A percentile compares a stretch with the other conserved stretches of the same genome.
phyloP scores from a whole-genome alignment of 2,888 invertebrate genomes.

The Tenthredo amoena region DNA sequence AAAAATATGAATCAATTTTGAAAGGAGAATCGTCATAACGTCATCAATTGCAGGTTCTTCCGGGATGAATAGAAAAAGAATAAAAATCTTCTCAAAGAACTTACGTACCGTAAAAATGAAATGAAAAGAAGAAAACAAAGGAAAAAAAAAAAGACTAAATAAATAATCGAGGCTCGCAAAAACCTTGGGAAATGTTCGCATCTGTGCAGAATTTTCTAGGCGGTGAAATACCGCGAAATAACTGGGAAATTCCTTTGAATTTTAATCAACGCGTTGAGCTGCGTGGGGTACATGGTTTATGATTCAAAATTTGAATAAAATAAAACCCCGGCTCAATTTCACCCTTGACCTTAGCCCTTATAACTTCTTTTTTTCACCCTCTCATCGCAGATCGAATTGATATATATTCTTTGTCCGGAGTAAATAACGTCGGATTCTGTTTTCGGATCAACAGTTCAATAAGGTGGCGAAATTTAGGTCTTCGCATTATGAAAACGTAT shows the following conservation, averaged over 20 bases:
- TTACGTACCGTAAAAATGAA: neutral
- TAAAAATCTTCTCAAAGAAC: neutral
- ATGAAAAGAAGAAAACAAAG: neutral
- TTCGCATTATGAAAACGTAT: neutral
- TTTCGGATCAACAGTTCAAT: neutral
- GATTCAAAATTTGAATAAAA: slow-evolving; percentile 19
- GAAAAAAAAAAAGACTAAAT: neutral
- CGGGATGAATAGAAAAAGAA: too few species aligned
- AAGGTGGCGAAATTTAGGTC: neutral
- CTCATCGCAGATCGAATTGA: neutral
- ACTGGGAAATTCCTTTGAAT: slow-evolving; percentile 29
- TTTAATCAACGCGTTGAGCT: slow-evolving; percentile 20
- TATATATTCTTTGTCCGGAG: neutral
- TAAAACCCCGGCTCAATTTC: slow-evolving; percentile 9
- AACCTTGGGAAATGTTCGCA: neutral
- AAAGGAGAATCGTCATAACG: neutral
- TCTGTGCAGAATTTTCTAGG: neutral
- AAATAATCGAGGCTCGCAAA: neutral
- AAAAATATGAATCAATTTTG: neutral
- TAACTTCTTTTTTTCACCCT: neutral
- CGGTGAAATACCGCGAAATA: slow-evolving; percentile 1
- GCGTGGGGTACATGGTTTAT: neutral
- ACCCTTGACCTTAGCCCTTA: slow-evolving; percentile 26
- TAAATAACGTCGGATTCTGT: neutral
- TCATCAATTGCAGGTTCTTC: neutral